Base-by-base conservation (phyloP, 2,113 vertebrate species). In the Rhadina sibilatrix region DNA sequence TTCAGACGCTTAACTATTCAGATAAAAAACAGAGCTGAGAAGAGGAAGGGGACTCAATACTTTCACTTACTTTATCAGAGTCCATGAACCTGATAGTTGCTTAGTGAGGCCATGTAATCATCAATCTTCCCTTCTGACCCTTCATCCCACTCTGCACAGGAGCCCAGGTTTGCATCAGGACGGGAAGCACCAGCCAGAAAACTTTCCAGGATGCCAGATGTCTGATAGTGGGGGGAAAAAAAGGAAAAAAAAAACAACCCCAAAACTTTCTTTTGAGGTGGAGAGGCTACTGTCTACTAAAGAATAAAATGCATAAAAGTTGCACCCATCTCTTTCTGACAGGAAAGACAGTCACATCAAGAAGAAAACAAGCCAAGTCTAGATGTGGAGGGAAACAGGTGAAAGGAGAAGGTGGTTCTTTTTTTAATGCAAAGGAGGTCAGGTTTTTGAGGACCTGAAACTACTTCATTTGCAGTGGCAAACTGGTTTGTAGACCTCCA, bases 151-250 rank as follows among this genome's bases (percentile, higher is more conserved):
- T 42, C 49, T 2, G 0, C 15, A 65, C 9, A 56, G 54, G 23
- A 52, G 21, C 21, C 12, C 30, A 68, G 14, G 12, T 31, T 71
- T 60, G 35, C 53, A 52, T 37, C 53, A 92, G 27, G 60, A 71
- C 28, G 52, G 52, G 60, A 94, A 82, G 60, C 31, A 70, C 17
- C 17, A 44, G 28, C n/a, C 86, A 61, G 37, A 63, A 83, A 63
- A 52, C 8, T 49, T 84, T 40, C 21, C 38, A 66, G 17, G 11
- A 38, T 60, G 23, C 22, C 25, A 53, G 28, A 59, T 71, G 37
- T 35, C 25, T 68, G 35, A 31, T 6, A 59, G 9, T 53, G 27
- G 31, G 8, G 1, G 1, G 0, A 0, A 9, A 11, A 33, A 28
- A 12, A 6, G 40, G 10, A 21, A 46, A 46, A 46, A 46, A 46